Conservation (phyloP, 2,797 vertebrate species). For the Melanotaenia boesemani region DNA sequence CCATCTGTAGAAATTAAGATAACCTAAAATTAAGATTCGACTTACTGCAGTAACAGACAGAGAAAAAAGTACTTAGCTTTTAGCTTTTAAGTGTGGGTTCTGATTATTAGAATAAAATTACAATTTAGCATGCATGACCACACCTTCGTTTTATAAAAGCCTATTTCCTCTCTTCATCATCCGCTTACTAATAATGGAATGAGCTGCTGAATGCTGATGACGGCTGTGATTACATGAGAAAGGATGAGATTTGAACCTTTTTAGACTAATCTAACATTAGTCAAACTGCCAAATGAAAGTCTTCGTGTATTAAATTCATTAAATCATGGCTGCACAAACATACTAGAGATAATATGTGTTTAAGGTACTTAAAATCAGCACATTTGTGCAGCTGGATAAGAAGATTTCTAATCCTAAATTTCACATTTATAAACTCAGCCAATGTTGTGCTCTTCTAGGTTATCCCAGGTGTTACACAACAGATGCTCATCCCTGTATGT, state of each 20-base stretch:
- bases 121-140: slow-evolving; percentile 28
- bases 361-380: slow-evolving; percentile 53
- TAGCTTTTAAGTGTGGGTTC: no score
- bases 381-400: slow-evolving; percentile 49
- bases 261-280: slow-evolving; percentile 62
- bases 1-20: no score
- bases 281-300: slow-evolving; percentile 63
- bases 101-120: background rate
- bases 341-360: slow-evolving; percentile 39
- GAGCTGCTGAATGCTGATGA: slow-evolving; percentile 19
- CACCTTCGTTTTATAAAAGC: slow-evolving; percentile 50
- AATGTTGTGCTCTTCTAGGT: slow-evolving; percentile 24
- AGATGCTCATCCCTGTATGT: slow-evolving; percentile 53
- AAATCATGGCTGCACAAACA: slow-evolving; percentile 34
- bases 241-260: slow-evolving; percentile 51
- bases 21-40: no score
- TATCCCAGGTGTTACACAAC: slow-evolving; percentile 46
- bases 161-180: slow-evolving; percentile 6
- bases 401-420: slow-evolving; percentile 59
- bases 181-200: slow-evolving; percentile 38
- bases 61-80: no score
- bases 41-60: no score
- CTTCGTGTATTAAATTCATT: slow-evolving; percentile 50
- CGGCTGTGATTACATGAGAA: slow-evolving; percentile 41
- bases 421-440: slow-evolving; percentile 31